Evolutionary conservation across 2,797 vertebrate species (phyloP), one percentile per base, ranked within the genome.

Genomic region (Chiroxiphia lanceolata): DNA sequence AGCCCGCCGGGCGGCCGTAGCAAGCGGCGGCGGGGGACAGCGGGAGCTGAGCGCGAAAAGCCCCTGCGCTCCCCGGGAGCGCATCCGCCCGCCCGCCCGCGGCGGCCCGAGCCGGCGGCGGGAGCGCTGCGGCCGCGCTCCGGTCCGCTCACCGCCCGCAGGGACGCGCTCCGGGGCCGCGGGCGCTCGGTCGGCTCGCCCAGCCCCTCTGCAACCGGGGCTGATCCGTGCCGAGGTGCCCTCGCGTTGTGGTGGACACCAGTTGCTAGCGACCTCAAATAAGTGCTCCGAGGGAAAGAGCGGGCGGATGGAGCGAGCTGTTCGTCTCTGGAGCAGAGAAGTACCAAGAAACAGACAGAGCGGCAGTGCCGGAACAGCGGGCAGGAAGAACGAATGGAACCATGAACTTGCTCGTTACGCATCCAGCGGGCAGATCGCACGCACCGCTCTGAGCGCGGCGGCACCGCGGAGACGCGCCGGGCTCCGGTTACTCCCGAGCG

Each of bases 181-280:
- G n/a, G 65, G 50, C 18, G 34, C 45, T 68, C 47, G 47, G 67
- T 42, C 51, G 63, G 22, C 54, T 59, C 45, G n/a, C 27, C 59
- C 51, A 16, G 71, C 33, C 33, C 40, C 23, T 50, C 45, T 33
- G 27, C 38, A 25, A 61, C 40, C 59, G 51, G n/a, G 23, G 29
- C 20, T 38, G 16, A 20, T 45, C 53, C 20, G 8, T 34, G 61
- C n/a, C 5, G 40, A 29, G 36, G 47, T 56, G 72, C 83, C 76
- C 50, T 48, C 19, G 36, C 45, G 3, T 9, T 15, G 47, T 7
- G 72, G 76, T 11, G 63, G 90, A 87, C 94, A 95, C 95, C 38
- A 95, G 96, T 96, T 96, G 95, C 83, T 85, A 17, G 40, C 69
- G 36, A 60, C n/a, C 47, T 15, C 67, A 38, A 72, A 21, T 29